These are phyloP conservation scores for Daubentonia madagascariensis DNA, from an alignment of 2,113 vertebrate genomes.

Conservation along the genomic window DNA sequence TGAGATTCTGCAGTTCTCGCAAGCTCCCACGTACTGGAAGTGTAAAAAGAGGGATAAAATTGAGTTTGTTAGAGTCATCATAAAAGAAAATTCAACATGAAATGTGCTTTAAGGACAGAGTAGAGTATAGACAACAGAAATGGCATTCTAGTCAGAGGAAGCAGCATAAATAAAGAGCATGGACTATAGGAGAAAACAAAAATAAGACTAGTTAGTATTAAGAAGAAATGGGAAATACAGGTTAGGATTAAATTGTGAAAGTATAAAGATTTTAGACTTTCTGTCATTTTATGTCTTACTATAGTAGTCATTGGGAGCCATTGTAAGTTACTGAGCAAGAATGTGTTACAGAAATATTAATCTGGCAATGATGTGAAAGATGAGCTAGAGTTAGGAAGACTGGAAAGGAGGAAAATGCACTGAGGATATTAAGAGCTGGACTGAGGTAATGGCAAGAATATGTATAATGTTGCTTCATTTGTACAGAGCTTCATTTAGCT, in stretches of 20 bases:
- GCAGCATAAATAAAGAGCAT: background rate
- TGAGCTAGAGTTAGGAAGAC: background rate
- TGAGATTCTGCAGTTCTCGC: background rate
- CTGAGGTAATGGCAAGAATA: background rate
- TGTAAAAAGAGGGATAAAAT: background rate
- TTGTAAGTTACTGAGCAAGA: background rate
- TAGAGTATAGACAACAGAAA: background rate
- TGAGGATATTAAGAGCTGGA: background rate
- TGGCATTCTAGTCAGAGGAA: background rate
- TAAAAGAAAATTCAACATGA: conserved; percentile 48
- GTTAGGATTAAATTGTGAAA: conserved; percentile 21
- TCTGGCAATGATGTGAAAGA: background rate
- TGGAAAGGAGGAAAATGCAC: background rate
- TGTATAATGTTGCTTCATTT: conserved; percentile 22
- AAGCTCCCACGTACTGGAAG: background rate
- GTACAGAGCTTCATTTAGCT: conserved; percentile 38
- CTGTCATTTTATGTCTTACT: conserved; percentile 19
- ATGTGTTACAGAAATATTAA: background rate
- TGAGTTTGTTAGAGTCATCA: conserved; percentile 4
- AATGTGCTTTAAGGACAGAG: background rate
- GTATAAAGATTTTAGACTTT: conserved; percentile 7
- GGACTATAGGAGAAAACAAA: conserved; percentile 16
- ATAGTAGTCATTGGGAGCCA: background rate
- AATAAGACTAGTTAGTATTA: conserved; percentile 10
- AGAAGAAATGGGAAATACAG: background rate